Percentiles rank a stretch among this genome's conserved stretches.
These are phyloP conservation scores for Neopipo cinnamomea DNA, from an alignment of 2,113 vertebrate genomes.

Conservation along the genomic window DNA sequence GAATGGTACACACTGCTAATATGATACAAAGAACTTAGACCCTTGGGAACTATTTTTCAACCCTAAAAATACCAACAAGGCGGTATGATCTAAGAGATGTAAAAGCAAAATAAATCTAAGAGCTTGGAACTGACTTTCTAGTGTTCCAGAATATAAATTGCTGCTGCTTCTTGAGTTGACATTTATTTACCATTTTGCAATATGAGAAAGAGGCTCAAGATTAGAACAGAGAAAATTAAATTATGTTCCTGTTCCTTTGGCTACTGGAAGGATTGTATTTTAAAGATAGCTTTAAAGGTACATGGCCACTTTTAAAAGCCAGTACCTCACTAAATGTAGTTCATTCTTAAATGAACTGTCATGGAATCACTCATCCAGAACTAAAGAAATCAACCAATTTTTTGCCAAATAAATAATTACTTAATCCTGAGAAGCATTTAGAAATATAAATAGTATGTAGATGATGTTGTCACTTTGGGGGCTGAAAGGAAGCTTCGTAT, in stretches of 20 bases:
- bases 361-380: not conserved
- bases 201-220: slow-evolving; percentile 28
- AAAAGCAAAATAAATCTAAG: slow-evolving; percentile 61
- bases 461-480: not conserved
- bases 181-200: slow-evolving; percentile 60
- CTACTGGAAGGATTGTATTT: not conserved
- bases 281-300: slow-evolving; percentile 36
- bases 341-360: not conserved
- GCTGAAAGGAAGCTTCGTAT: not conserved
- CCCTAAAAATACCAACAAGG: slow-evolving; percentile 19
- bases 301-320: not conserved
- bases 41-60: slow-evolving; percentile 49
- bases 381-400: not conserved
- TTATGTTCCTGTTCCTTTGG: slow-evolving; percentile 35
- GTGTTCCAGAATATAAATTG: slow-evolving; percentile 41
- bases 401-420: not conserved
- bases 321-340: not conserved
- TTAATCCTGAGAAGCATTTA: not conserved
- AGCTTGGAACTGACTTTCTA: slow-evolving; percentile 36
- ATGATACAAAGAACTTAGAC: not conserved
- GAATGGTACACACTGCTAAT: not conserved
- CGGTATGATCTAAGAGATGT: not conserved
- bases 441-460: not conserved
- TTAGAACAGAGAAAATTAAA: slow-evolving; percentile 61
- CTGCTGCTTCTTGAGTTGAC: slow-evolving; percentile 38